Evolutionary conservation across 2,113 vertebrate genomes (phyloP), one percentile per base, ranked within the genome.

Genomic region (Butorides virescens): DNA sequence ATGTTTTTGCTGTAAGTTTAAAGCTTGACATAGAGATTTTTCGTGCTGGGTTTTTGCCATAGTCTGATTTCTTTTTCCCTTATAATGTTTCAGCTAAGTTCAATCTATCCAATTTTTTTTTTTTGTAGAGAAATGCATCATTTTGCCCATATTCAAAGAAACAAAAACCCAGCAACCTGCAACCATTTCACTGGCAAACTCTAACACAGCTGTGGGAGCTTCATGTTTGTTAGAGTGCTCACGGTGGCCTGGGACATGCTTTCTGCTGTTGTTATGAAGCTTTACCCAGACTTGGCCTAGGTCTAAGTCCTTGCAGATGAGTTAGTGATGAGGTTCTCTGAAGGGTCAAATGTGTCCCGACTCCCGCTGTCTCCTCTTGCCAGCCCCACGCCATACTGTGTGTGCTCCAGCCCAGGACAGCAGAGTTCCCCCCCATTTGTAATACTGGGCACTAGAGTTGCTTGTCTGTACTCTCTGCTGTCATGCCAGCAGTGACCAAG

Each of bases 1-100:
- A 32, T 66, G 29, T 34, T 84, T 95, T 95, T 92, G n/a, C 53
- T 91, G 6, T 52, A 78, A 86, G 27, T 77, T 86, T 76, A 70
- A 73, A 82, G 16, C 25, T 42, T 83, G 53, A 73, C 58, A 68
- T 46, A 67, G 44, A 61, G 66, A 37, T 59, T 90, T 82, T 73
- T 91, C 50, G 11, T 58, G 25, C 29, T 86, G 37, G 18, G 8
- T 47, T 93, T 93, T 88, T 90, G 42, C 68, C 37, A 10, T 11
- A 15, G 21, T 78, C 65, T 70, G 39, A 72, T 78, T 84, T 90
- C n/a, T 66, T 89, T 85, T 75, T 52, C 30, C 36, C 67, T 70
- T 66, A 3, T 11, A 74, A 34, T 70, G 26, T 79, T 96, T 83
- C 81, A 70, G 19, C 36, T 85, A 50, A 20, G 8, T 37, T 94